These are phyloP conservation scores for Mesochorus sp. DNA, from an alignment of 2,888 invertebrate genomes.

Conservation along the genomic window DNA sequence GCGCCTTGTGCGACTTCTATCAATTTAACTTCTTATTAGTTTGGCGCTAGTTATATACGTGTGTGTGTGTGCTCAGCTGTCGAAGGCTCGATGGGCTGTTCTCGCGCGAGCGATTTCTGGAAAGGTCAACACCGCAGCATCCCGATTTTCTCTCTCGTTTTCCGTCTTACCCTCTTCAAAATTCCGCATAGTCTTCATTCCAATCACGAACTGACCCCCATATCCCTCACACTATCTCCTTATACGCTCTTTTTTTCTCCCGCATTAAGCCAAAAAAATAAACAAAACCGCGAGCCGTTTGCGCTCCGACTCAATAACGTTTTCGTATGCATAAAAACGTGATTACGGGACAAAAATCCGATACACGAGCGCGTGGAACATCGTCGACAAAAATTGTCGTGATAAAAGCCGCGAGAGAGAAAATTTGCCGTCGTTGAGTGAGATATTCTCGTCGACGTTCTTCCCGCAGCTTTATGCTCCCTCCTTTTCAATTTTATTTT, in stretches of 20 bases:
- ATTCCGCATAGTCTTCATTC: constrained; percentile 55
- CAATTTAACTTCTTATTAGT: constrained; percentile 73
- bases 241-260: neutral
- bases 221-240: constrained; percentile 29
- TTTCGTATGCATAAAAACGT: too few relatives aligned
- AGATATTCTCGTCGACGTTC: neutral
- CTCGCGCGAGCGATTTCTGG: constrained; percentile 13
- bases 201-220: constrained; percentile 61
- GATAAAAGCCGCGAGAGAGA: too few relatives aligned
- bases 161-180: constrained; percentile 10
- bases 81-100: constrained; percentile 65
- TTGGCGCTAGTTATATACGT: constrained; percentile 34
- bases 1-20: constrained; percentile 64
- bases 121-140: constrained; percentile 17
- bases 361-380: too few relatives aligned
- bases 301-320: too few relatives aligned
- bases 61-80: constrained; percentile 47
- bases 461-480: neutral
- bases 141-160: constrained; percentile 1
- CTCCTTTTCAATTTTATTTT: neutral
- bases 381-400: too few relatives aligned
- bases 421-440: too few relatives aligned
- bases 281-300: neutral
- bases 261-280: neutral
- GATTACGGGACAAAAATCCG: too few relatives aligned